phyloP scores from a whole-genome alignment of 1,140 invertebrate species.

The Brachionus paranguensis region DNA sequence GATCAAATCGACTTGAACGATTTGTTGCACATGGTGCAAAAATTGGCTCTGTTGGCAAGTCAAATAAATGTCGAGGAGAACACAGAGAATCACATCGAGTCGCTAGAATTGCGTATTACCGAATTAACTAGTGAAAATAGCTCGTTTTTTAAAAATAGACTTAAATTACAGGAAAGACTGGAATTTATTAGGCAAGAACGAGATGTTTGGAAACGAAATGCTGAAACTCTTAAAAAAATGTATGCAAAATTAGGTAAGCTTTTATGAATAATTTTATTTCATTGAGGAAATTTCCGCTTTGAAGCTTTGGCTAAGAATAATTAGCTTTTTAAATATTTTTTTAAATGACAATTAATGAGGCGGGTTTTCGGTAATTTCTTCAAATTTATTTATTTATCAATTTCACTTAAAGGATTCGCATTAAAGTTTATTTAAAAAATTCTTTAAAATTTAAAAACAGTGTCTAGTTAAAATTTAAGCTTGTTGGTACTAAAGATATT shows the following conservation, averaged over 20 bases:
- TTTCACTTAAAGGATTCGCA: background rate
- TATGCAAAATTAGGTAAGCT: conserved; percentile 22
- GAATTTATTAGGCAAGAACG: conserved; percentile 39
- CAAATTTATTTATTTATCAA: background rate
- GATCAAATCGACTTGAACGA: conserved; percentile 3
- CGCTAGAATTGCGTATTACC: background rate
- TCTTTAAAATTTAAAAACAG: background rate
- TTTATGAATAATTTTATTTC: background rate
- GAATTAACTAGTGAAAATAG: conserved; percentile 19
- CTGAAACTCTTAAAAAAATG: conserved; percentile 38
- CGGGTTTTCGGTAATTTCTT: background rate
- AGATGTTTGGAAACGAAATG: conserved; percentile 40
- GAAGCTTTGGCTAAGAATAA: no score
- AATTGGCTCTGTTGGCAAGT: conserved; percentile 12
- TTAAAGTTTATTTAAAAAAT: background rate
- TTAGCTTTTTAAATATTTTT: background rate
- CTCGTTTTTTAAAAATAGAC: conserved; percentile 39
- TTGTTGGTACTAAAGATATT: background rate
- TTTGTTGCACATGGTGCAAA: conserved; percentile 36
- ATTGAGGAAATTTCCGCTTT: background rate
- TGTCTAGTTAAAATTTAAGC: background rate
- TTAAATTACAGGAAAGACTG: conserved; percentile 15
- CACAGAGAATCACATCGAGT: background rate
- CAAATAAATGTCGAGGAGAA: conserved; percentile 29
- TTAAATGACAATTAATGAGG: background rate